phyloP scores from a whole-genome alignment of 1,140 invertebrate species.

The Epicauta chinensis region DNA sequence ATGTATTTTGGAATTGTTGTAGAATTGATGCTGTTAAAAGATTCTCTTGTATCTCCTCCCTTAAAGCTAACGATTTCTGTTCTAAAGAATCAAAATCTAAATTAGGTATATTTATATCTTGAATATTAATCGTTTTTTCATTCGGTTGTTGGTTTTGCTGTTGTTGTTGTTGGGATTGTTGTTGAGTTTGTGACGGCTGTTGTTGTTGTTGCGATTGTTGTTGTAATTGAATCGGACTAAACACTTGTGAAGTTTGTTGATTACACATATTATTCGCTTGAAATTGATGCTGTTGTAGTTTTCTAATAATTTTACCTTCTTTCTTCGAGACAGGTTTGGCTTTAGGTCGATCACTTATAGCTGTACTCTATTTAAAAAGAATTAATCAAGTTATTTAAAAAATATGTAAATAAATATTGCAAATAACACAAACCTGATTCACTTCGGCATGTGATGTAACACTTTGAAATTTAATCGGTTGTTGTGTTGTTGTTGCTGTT shows the following conservation, averaged over 20 bases:
- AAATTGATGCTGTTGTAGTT: constrained; percentile 39
- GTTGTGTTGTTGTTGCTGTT: constrained; percentile 26
- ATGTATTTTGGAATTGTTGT: constrained; percentile 37
- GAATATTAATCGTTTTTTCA: constrained; percentile 24
- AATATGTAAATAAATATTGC: too few relatives aligned
- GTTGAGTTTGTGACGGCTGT: constrained; percentile 38
- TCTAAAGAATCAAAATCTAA: constrained; percentile 28
- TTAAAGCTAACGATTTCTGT: constrained; percentile 29
- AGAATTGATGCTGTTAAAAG: constrained; percentile 37
- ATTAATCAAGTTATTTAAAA: constrained; percentile 1
- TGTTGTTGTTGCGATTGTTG: constrained; percentile 41
- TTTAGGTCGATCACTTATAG: constrained; percentile 73
- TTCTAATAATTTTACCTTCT: constrained; percentile 55
- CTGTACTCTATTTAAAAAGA: constrained; percentile 54
- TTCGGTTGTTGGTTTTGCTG: constrained; percentile 18
- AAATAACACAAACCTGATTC: constrained; percentile 40
- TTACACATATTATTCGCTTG: constrained; percentile 35
- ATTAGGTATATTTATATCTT: constrained; percentile 21
- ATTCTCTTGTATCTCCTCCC: constrained; percentile 34
- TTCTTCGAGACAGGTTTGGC: constrained; percentile 72
- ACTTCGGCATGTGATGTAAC: constrained; percentile 42
- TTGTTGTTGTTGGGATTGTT: constrained; percentile 37
- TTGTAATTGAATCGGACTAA: constrained; percentile 36
- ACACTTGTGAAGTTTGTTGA: constrained; percentile 45
- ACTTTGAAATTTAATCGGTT: constrained; percentile 38